phyloP scores from a whole-genome alignment of 1,140 invertebrate genomes.

The Bombus waltoni region DNA sequence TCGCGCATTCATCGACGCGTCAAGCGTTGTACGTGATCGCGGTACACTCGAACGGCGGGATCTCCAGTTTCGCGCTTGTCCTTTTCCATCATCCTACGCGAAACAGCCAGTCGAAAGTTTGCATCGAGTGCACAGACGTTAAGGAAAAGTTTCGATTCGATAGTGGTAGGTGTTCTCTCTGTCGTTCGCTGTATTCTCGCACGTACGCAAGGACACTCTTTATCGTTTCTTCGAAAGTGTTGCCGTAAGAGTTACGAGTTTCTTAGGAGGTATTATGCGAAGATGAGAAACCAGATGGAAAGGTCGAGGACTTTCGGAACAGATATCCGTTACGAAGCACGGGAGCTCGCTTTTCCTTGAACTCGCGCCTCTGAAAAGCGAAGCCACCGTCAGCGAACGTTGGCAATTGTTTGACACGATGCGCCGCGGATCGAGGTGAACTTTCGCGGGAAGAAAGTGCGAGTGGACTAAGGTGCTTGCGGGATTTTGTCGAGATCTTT shows the following conservation, averaged over 20 bases:
- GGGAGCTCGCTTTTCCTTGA: neutral
- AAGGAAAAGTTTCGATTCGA: conserved; percentile 11
- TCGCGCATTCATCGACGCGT: conserved; percentile 29
- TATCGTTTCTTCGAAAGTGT: neutral
- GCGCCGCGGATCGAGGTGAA: conserved; percentile 23
- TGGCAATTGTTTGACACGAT: conserved; percentile 14
- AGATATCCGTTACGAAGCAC: neutral
- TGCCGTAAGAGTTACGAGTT: neutral
- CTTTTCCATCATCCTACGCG: neutral
- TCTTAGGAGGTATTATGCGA: neutral
- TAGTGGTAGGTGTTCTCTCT: neutral
- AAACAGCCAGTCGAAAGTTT: neutral
- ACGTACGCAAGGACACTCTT: neutral
- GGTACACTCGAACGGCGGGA: neutral
- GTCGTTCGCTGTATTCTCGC: neutral
- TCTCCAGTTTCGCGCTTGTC: neutral
- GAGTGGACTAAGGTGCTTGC: conserved; percentile 26
- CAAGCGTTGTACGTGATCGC: neutral
- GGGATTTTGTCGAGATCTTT: neutral
- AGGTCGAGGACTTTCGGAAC: neutral
- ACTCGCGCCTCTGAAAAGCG: neutral
- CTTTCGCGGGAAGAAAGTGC: conserved; percentile 20
- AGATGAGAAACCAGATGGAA: neutral
- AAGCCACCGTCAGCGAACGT: neutral
- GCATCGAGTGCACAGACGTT: no score